Conservation (phyloP, 2,113 vertebrate genomes). For the Podarcis muralis region DNA sequence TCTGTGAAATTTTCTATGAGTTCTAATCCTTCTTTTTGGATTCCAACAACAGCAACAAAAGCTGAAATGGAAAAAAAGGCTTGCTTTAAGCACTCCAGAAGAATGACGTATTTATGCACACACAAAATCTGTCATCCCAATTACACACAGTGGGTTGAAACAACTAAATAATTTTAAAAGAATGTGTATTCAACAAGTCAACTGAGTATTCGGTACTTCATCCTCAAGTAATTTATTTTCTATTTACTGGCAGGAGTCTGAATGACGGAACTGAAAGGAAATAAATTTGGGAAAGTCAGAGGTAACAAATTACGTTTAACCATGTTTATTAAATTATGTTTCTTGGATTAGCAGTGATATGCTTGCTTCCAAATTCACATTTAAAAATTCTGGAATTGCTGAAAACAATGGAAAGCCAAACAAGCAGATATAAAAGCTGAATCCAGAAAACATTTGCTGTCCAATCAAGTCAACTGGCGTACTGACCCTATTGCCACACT, state of each 20-base stretch:
- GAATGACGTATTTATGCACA: neutral
- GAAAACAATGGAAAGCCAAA: neutral
- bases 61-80: neutral
- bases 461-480: neutral
- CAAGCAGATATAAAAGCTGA: neutral
- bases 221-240: neutral
- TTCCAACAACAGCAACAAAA: neutral
- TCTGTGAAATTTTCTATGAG: neutral
- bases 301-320: conserved; percentile 14
- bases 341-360: neutral
- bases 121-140: neutral
- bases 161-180: neutral
- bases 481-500: neutral
- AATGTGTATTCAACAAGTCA: neutral
- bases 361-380: conserved; percentile 1
- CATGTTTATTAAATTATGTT: neutral
- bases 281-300: neutral
- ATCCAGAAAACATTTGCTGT: neutral
- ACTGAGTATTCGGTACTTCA: neutral
- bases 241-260: neutral
- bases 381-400: conserved; percentile 3
- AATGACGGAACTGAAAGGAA: neutral
- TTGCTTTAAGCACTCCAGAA: neutral
- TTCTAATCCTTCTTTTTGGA: neutral
- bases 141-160: neutral